These are phyloP conservation scores for Sinocyclocheilus maitianheensis DNA, from an alignment of 2,113 vertebrate species.

Conservation along the genomic window DNA sequence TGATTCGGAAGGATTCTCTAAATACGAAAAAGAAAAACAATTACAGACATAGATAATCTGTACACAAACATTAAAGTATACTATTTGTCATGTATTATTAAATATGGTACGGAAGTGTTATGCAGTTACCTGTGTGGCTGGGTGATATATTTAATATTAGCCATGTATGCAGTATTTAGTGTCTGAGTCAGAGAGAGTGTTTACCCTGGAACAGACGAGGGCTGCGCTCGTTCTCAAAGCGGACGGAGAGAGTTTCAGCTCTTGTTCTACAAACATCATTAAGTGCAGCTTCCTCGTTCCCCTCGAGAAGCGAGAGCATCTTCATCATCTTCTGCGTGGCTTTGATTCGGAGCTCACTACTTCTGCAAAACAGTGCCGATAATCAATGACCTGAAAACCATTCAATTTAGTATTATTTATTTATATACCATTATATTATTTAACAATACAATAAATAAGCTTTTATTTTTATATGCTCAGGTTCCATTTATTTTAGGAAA, in stretches of 20 bases:
- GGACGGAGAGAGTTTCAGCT: constrained; percentile 57
- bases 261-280: constrained; percentile 71
- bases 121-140: neutral
- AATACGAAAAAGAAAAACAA: constrained; percentile 9
- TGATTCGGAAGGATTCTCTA: constrained; percentile 56
- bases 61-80: neutral
- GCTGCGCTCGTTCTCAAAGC: neutral
- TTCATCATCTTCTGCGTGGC: constrained; percentile 67
- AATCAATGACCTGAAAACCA: neutral
- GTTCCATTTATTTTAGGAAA: too few species aligned
- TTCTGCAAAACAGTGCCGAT: constrained; percentile 62
- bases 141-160: neutral
- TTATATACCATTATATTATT: too few species aligned
- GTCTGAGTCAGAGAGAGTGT: neutral
- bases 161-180: neutral
- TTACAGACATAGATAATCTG: neutral
- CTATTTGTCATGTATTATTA: neutral
- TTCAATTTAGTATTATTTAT: too few species aligned
- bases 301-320: constrained; percentile 67
- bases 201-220: neutral
- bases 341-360: constrained; percentile 61
- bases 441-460: too few species aligned
- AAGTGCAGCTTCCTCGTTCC: constrained; percentile 74
- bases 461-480: too few species aligned
- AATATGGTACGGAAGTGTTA: too few species aligned